Percentiles rank a stretch among this genome's conserved stretches.
These are phyloP conservation scores for Colaptes auratus DNA, from an alignment of 2,113 vertebrate genomes.

Conservation along the genomic window DNA sequence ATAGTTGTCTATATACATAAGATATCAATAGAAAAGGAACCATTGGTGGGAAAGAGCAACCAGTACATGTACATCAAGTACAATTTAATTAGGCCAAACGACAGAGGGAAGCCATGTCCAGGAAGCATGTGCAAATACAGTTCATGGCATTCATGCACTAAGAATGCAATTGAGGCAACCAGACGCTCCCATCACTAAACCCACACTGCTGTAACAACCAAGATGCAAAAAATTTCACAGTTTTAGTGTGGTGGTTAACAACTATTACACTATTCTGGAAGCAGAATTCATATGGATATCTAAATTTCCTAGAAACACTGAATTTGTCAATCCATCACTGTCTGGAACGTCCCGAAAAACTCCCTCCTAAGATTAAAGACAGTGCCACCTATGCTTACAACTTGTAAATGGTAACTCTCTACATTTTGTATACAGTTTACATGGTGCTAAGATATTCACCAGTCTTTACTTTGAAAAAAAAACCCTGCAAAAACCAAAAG, in stretches of 20 bases:
- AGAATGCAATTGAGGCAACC: accelerated
- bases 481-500: background rate
- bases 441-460: background rate
- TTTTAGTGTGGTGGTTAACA: background rate
- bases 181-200: background rate
- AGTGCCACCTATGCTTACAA: background rate
- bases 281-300: background rate
- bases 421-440: background rate
- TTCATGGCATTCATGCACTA: background rate
- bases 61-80: background rate
- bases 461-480: background rate
- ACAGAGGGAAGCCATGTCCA: background rate
- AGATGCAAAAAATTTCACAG: background rate
- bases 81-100: background rate
- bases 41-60: background rate
- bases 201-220: background rate
- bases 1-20: background rate
- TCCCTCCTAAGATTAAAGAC: background rate
- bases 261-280: accelerated
- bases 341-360: background rate
- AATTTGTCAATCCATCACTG: background rate
- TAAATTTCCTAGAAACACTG: background rate
- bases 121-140: background rate
- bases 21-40: background rate
- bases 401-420: accelerated